These are phyloP conservation scores for Conus betulinus DNA, from an alignment of 1,140 invertebrate genomes.

Conservation along the genomic window DNA sequence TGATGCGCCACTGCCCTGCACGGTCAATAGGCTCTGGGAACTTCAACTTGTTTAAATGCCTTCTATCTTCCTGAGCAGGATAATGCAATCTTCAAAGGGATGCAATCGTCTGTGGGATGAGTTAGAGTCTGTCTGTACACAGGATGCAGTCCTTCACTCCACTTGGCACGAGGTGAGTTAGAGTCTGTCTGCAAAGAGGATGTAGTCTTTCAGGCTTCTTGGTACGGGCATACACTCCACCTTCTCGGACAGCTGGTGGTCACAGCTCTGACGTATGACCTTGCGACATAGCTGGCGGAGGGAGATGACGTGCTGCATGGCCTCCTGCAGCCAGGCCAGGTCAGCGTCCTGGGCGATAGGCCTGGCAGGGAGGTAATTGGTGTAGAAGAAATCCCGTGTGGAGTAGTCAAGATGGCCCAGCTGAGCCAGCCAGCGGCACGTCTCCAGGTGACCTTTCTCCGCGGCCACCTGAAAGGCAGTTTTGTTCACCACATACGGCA, in stretches of 20 bases:
- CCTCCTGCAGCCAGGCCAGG: constrained; percentile 62
- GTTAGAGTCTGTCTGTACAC: too few species aligned
- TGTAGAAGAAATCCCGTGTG: constrained; percentile 63
- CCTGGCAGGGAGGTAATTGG: constrained; percentile 63
- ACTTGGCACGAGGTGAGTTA: too few species aligned
- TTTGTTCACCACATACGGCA: constrained; percentile 70
- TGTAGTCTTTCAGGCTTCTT: constrained; percentile 69
- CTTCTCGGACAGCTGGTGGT: constrained; percentile 63
- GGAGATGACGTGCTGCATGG: constrained; percentile 65
- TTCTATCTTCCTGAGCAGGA: too few species aligned
- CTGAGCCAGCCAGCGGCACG: constrained; percentile 68
- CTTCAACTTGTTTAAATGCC: too few species aligned
- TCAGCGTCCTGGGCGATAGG: constrained; percentile 62
- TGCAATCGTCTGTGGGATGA: constrained; percentile 66
- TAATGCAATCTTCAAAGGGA: constrained; percentile 38
- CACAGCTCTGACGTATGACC: constrained; percentile 65
- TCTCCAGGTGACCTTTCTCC: constrained; percentile 72
- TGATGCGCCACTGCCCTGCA: too few species aligned
- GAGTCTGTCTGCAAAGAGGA: constrained; percentile 37
- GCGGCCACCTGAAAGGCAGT: constrained; percentile 72
- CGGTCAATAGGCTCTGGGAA: too few species aligned
- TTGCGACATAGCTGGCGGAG: constrained; percentile 69
- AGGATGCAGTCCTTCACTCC: too few species aligned
- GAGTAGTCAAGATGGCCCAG: constrained; percentile 70
- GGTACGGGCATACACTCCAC: constrained; percentile 69